Evolutionary conservation across 2,888 invertebrate species (phyloP), one percentile per base, ranked within the genome.

Genomic region (Balanococcus diminutus): DNA sequence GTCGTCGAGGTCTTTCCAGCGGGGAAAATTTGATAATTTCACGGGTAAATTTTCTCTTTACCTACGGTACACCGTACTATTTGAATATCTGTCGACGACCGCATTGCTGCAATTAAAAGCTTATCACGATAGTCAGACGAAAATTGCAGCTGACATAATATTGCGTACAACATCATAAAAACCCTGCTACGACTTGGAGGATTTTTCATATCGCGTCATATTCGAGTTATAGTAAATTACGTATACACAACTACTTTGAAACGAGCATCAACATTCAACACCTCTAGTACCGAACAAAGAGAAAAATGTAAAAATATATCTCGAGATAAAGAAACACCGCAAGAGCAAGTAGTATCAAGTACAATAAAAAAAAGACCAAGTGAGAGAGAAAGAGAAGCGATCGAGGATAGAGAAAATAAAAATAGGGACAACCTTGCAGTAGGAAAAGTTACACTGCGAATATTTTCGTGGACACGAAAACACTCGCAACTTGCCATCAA

Each of bases 401-500:
- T 19, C 19, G 19, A 19, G 51, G 8, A 19, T 19, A 51, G 19
- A 19, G 51, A 19, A 19, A 19, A 51, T 6, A 19, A n/a, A 19
- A 51, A 51, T 19, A 51, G n/a, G 51, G 19, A 51, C n/a, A 51
- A 19, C 51, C 51, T 51, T 19, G 19, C 19, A 51, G 51, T 19
- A 4, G 1, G 28, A 25, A 67, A 28, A 9, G 25, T 28, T 25
- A 56, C 19, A 11, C 1, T 67, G 28, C 67, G 67, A 67, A 75
- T 32, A 75, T 75, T 25, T 75, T 67, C 19, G n/a, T 16, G 25
- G 75, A 32, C n/a, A n/a, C 16, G 31, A 32, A 32, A 75, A 67
- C n/a, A n/a, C n/a, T n/a, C n/a, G n/a, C n/a, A 75, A 75, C 32
- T 28, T n/a, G 75, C 32, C 75, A 75, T 75, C 75, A 75, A 75